Evolutionary conservation across 2,888 invertebrate species (phyloP).

Genomic region (Pherbina coryleti): DNA sequence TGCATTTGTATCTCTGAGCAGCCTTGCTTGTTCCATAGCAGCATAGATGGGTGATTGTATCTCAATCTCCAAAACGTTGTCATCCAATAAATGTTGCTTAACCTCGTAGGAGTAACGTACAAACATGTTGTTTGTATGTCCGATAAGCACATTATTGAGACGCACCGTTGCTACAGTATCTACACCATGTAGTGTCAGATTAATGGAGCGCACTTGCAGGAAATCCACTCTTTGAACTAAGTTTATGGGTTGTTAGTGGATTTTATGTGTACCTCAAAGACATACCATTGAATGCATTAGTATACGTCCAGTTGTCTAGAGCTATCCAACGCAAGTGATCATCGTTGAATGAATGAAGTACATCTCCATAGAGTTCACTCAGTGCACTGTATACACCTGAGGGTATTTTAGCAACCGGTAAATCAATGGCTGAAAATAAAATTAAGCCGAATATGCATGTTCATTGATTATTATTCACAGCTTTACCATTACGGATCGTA

Average conservation of each 20-base stretch:
- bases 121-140: conserved; percentile 87
- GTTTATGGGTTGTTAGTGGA: not conserved
- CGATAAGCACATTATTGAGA: conserved; percentile 79
- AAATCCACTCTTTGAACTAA: conserved; percentile 40
- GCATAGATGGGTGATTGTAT: conserved; percentile 77
- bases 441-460: too few relatives aligned
- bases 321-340: conserved; percentile 86
- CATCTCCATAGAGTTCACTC: conserved; percentile 54
- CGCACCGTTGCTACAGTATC: conserved; percentile 84
- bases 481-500: too few relatives aligned
- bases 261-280: not conserved
- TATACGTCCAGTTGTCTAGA: conserved; percentile 83
- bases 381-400: conserved; percentile 64
- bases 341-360: conserved; percentile 80
- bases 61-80: conserved; percentile 74
- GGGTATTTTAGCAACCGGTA: conserved; percentile 56
- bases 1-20: conserved; percentile 54
- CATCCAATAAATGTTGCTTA: conserved; percentile 68
- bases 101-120: conserved; percentile 81
- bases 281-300: conserved; percentile 77
- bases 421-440: conserved; percentile 51
- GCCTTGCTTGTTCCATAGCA: conserved; percentile 70
- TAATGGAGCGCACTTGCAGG: conserved; percentile 55
- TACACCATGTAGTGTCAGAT: conserved; percentile 84
- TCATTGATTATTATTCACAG: too few relatives aligned